phyloP scores from a whole-genome alignment of 2,888 invertebrate genomes.

The Arge pagana region DNA sequence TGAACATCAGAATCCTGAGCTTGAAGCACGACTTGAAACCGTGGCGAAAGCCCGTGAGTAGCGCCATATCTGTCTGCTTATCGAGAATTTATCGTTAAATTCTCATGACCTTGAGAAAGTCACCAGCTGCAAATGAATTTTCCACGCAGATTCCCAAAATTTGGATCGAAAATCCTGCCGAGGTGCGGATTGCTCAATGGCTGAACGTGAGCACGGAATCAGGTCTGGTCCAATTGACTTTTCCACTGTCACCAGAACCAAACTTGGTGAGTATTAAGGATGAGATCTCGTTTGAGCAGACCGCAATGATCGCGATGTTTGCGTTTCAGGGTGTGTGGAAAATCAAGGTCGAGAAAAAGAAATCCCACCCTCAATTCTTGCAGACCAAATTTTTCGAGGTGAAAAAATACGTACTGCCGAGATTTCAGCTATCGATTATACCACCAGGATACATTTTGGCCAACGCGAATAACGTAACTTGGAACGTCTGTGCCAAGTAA shows the following conservation, averaged over 20 bases:
- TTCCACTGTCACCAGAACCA: slow-evolving; percentile 59
- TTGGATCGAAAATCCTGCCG: slow-evolving; percentile 70
- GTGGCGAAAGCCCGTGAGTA: slow-evolving; percentile 60
- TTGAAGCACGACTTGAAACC: slow-evolving; percentile 64
- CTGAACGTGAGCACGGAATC: slow-evolving; percentile 63
- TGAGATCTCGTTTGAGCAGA: background rate
- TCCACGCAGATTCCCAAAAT: slow-evolving; percentile 65
- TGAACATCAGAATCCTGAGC: slow-evolving; percentile 63
- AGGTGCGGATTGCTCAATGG: slow-evolving; percentile 70
- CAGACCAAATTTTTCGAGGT: slow-evolving; percentile 60
- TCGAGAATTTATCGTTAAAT: background rate
- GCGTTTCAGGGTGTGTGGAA: slow-evolving; percentile 61
- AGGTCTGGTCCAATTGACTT: slow-evolving; percentile 65
- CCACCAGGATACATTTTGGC: slow-evolving; percentile 61
- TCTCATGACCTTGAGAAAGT: background rate
- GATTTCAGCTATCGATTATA: slow-evolving; percentile 63
- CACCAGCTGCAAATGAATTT: slow-evolving; percentile 3
- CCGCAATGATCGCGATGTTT: background rate
- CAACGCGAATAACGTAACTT: slow-evolving; percentile 56
- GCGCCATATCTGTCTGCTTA: slow-evolving; percentile 1
- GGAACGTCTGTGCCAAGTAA: slow-evolving; percentile 64
- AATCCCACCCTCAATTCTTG: slow-evolving; percentile 45
- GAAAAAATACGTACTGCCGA: slow-evolving; percentile 64
- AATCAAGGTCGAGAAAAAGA: slow-evolving; percentile 56
- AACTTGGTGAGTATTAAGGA: slow-evolving; percentile 40